Base-by-base conservation (phyloP, 2,797 vertebrate species). In the Falco rusticolus region DNA sequence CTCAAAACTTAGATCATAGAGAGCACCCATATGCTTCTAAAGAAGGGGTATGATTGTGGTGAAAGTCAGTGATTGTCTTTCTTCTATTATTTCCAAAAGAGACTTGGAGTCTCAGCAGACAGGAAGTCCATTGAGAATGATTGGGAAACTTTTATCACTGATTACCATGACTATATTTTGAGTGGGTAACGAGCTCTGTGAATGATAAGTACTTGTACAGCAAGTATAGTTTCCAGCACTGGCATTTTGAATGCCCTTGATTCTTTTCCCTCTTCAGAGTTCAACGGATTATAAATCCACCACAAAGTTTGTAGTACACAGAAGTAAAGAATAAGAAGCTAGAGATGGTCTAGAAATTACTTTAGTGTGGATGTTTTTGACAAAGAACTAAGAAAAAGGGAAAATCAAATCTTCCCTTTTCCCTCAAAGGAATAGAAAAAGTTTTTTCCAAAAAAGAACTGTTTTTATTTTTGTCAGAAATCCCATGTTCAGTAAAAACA, bases 91-190 rank as follows among this genome's bases (percentile, higher is more conserved):
- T 93, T 82, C 47, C 43, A 28, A 56, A 89, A 71, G 56, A 76
- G 22, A 60, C 76, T 74, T 83, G n/a, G 39, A 66, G 10, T 66
- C 37, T 84, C 66, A 45, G 33, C 24, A 82, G 66, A 60, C 16
- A 80, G 22, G 37, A 75, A 85, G 28, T 91, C 68, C 76, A 56
- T 37, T n/a, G 43, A 93, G 16, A 90, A 82, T 92, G 83, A 93
- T 54, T 93, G 77, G 34, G 83, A 81, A 92, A 80, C 45, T 24
- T 93, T 82, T 94, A 51, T 20, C 34, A 29, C 70, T 97, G 93
- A 89, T 89, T 94, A 90, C n/a, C 43, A 47, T 31, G 34, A 72
- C 41, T 84, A 29, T 63, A 89, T 87, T 94, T 89, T 57, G 54
- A 90, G 39, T 31, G 28, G 50, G 86, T 75, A 94, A 95, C 71